A percentile compares a stretch with the other conserved stretches of the same genome.
These are phyloP conservation scores for Xanthia icteritia DNA, from an alignment of 2,888 invertebrate species.

Conservation along the genomic window DNA sequence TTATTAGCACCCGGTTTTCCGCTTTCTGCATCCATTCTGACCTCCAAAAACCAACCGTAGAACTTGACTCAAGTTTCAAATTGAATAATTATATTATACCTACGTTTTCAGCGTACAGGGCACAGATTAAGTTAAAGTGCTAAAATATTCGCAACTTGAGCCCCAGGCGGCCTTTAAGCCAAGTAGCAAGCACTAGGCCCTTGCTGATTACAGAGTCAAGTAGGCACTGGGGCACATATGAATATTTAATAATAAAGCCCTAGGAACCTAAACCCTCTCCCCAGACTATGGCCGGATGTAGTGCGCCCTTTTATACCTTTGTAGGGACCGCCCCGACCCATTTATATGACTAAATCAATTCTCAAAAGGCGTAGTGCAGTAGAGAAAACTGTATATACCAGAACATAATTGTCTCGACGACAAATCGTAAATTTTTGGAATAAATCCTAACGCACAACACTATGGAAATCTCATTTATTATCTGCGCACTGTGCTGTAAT, in stretches of 20 bases:
- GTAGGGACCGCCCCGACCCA: background rate
- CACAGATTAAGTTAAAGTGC: constrained; percentile 1
- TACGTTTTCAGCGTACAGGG: background rate
- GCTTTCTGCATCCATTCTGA: background rate
- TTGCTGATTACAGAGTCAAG: constrained; percentile 42
- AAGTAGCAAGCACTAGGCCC: constrained; percentile 25
- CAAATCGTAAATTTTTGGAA: background rate
- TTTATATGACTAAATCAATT: constrained; percentile 3
- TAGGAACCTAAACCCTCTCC: constrained; percentile 8
- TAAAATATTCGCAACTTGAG: constrained; percentile 18
- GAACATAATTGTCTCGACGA: constrained; percentile 3
- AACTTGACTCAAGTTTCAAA: background rate
- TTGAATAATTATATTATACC: background rate
- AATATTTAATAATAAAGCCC: constrained; percentile 22
- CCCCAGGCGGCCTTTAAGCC: constrained; percentile 6
- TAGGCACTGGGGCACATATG: constrained; percentile 5
- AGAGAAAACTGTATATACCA: background rate
- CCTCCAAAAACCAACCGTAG: background rate
- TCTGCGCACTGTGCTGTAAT: constrained; percentile 10
- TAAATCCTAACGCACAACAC: background rate
- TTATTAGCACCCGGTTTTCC: background rate
- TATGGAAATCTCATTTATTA: constrained; percentile 1
- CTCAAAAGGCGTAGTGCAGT: background rate
- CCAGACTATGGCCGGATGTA: constrained; percentile 25
- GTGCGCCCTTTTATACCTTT: constrained; percentile 30